Percentiles rank a stretch among this genome's conserved stretches.
phyloP scores from a whole-genome alignment of 2,888 invertebrate species.

The Trissolcus brochymenae region DNA sequence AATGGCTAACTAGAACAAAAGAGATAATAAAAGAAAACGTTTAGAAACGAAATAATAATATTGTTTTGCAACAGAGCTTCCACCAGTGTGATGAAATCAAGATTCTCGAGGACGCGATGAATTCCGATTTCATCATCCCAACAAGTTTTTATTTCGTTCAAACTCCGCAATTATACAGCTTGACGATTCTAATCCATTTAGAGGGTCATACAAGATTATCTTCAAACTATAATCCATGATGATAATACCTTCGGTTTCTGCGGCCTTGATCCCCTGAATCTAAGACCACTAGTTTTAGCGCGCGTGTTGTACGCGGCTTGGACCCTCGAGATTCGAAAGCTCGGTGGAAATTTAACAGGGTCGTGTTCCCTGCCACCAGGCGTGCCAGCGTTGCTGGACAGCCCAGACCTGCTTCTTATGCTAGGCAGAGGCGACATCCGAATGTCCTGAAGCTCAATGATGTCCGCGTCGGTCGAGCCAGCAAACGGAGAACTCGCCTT shows the following conservation, averaged over 20 bases:
- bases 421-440: constrained; percentile 90
- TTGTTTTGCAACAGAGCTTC: background rate
- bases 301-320: constrained; percentile 74
- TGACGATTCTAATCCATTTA: background rate
- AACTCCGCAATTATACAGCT: too few species aligned
- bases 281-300: constrained; percentile 69
- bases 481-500: constrained; percentile 73
- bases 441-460: constrained; percentile 93
- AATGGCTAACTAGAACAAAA: too few species aligned
- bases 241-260: constrained; percentile 71
- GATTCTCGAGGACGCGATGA: background rate
- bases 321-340: constrained; percentile 85
- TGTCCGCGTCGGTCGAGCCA: constrained; percentile 81
- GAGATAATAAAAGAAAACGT: too few species aligned
- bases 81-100: background rate
- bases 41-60: too few species aligned
- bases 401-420: constrained; percentile 80
- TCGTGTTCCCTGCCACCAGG: constrained; percentile 78
- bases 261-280: constrained; percentile 70
- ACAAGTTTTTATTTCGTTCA: too few species aligned
- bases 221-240: background rate
- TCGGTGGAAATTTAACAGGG: constrained; percentile 84
- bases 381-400: constrained; percentile 72
- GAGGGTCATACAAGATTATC: background rate
- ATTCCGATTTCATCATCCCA: background rate